phyloP scores from a whole-genome alignment of 2,797 vertebrate genomes.

The Notolepis coatsorum region DNA sequence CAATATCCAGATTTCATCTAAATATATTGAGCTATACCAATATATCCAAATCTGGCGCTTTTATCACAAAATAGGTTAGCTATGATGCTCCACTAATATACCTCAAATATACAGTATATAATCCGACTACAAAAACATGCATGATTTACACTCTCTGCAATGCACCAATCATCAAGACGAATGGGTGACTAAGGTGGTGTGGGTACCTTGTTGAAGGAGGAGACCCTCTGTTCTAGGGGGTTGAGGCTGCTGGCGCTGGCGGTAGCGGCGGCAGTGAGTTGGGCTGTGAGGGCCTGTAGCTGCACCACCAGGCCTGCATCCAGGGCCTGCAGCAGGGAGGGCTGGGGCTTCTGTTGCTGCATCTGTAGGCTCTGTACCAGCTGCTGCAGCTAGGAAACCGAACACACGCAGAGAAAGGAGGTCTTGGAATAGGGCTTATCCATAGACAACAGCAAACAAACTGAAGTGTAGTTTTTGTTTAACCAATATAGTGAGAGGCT shows the following conservation, averaged over 20 bases:
- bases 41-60: neutral
- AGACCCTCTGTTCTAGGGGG: conserved; percentile 94
- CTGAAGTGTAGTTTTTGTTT: too few relatives aligned
- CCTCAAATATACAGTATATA: too few relatives aligned
- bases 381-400: conserved; percentile 89
- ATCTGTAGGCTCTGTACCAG: conserved; percentile 97
- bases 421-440: too few relatives aligned
- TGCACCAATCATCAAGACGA: neutral
- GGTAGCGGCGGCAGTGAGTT: conserved; percentile 96
- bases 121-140: too few relatives aligned
- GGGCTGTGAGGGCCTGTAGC: conserved; percentile 96
- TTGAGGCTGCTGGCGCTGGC: conserved; percentile 89
- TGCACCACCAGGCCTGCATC: conserved; percentile 98
- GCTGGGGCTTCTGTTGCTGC: conserved; percentile 98
- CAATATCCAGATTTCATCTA: too few relatives aligned
- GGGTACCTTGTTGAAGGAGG: conserved; percentile 96
- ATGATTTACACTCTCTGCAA: neutral
- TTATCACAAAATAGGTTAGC: neutral
- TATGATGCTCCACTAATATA: neutral
- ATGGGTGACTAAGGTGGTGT: neutral
- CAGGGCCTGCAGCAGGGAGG: conserved; percentile 94
- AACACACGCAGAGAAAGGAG: neutral
- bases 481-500: neutral
- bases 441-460: too few relatives aligned
- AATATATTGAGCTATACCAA: too few relatives aligned